Base-by-base conservation (phyloP, 1,140 invertebrate species). In the Lepidurus couesii region DNA sequence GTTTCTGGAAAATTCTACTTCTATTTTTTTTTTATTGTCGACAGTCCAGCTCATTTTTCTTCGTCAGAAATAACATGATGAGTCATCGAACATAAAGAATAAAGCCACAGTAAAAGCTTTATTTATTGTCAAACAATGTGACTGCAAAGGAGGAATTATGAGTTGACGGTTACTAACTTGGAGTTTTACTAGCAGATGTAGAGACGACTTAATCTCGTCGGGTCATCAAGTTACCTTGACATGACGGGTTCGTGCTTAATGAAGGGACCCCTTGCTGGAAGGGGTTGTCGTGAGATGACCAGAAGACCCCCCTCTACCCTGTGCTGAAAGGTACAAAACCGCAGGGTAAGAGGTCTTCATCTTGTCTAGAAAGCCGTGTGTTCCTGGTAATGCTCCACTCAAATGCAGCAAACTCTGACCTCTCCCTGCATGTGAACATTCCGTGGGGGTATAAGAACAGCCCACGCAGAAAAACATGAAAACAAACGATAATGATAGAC, bases 401-500 rank as follows among this genome's bases (percentile, higher is more conserved):
- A 13, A 16, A 21, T 65, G 53, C 13, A 65, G 53, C 16, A 65
- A 65, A 65, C 53, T 65, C 10, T 47, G 53, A 65, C 53, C 53
- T 21, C 16, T 65, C 16, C 53, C 21, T n/a, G 9, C 21, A 65
- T 65, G 53, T 13, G 21, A 65, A 65, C 21, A 65, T 65, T 65
- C 53, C 53, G 21, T 13, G 45, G 21, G 53, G 53, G 53, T 1
- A 65, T 13, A 65, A 65, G 21, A 65, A 21, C 53, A 65, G 21
- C 53, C 53, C 13, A 21, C 16, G 16, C 53, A 65, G 16, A 65
- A 65, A 65, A 65, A 65, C 53, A 65, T 16, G 53, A 65, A 65
- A 65, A 65, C 53, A 65, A 65, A 65, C 53, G 53, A 65, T 65
- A 65, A 65, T 65, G 53, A 65, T 65, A 65, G 53, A 65, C 16